Evolutionary conservation across 2,797 vertebrate genomes (phyloP).

Genomic region (Macropodus opercularis): DNA sequence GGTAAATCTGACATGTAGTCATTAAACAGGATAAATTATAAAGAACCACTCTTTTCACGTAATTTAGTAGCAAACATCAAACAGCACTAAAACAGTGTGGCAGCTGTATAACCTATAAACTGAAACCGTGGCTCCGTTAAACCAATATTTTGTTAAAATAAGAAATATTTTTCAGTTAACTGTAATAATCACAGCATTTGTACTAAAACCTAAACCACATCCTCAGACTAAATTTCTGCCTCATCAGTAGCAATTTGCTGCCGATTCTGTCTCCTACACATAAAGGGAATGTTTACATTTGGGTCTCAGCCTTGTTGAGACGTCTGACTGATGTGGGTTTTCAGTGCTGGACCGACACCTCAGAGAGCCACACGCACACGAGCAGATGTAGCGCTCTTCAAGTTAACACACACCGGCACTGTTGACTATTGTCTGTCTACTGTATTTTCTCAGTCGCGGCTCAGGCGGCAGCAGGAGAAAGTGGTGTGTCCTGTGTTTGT

Average conservation of each 20-base stretch:
- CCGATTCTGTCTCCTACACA: conserved; percentile 10
- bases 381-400: background rate
- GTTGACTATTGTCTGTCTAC: background rate
- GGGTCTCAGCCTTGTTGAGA: conserved; percentile 23
- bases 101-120: no score
- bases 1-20: no score
- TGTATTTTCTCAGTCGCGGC: no score
- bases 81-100: no score
- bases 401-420: conserved; percentile 7
- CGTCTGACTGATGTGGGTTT: background rate
- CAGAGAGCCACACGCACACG: conserved; percentile 1
- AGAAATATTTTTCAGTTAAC: no score
- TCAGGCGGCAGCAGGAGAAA: background rate
- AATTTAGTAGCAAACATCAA: no score
- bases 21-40: no score
- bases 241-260: background rate
- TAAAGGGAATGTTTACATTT: conserved; percentile 20
- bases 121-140: no score
- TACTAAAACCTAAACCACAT: background rate
- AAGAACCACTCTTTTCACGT: no score
- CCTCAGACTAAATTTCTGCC: background rate
- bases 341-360: background rate
- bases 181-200: background rate
- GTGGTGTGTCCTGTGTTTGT: background rate
- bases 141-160: no score